Percentiles rank a stretch among this genome's conserved stretches.
Conservation (phyloP, 2,797 vertebrate genomes). For the Delichon dasypus region DNA sequence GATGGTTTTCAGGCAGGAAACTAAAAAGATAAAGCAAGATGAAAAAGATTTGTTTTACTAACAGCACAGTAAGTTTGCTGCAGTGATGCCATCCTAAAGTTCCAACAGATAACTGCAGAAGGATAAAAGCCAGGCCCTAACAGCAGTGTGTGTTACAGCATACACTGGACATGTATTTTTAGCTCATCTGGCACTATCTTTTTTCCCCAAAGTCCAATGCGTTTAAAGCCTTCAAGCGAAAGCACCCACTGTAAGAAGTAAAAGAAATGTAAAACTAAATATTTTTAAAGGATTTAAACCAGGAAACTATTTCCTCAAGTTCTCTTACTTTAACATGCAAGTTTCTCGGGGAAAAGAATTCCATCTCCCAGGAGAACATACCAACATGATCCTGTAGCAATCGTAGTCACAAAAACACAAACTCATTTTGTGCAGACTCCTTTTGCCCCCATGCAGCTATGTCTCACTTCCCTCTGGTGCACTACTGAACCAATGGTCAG, state of each 20-base stretch:
- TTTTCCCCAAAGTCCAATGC: background rate
- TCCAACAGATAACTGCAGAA: background rate
- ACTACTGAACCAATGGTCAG: background rate
- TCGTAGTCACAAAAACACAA: background rate
- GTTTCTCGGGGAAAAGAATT: background rate
- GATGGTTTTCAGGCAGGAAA: conserved; percentile 18
- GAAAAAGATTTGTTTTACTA: background rate
- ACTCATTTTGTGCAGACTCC: background rate
- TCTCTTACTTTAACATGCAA: background rate
- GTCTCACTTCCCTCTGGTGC: background rate
- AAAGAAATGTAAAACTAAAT: background rate
- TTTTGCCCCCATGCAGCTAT: background rate
- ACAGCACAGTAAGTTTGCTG: background rate
- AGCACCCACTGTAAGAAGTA: background rate
- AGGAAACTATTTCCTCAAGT: background rate
- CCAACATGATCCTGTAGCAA: background rate
- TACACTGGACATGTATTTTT: background rate
- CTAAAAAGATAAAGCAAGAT: background rate
- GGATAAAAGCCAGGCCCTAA: background rate
- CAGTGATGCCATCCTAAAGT: background rate
- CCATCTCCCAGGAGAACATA: background rate
- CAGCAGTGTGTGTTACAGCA: background rate
- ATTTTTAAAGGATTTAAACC: background rate
- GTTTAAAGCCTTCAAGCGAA: background rate
- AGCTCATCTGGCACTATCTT: background rate